Evolutionary conservation across 1,140 invertebrate genomes (phyloP), one percentile per base, ranked within the genome.

Genomic region (Drosophila orosa): DNA sequence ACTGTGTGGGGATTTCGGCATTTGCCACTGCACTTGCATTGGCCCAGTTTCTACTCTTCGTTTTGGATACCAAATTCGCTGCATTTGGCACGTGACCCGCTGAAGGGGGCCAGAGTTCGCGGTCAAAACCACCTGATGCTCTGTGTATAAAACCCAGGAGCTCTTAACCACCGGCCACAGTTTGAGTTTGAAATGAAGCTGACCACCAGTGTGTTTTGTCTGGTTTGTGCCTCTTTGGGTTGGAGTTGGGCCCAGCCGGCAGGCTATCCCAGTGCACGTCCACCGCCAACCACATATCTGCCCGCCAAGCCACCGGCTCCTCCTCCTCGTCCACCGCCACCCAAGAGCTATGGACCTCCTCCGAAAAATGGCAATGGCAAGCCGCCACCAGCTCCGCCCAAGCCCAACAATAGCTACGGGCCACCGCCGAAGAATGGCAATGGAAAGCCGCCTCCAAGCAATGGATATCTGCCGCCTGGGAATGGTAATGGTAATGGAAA

Each of bases 181-280:
- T 83, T 39, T 31, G 17, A 22, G 33, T 22, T 45, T 10, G 58
- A 66, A 57, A 87, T 89, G 84, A 65, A 29, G 27, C 66, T 39
- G 35, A 25, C 47, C 62, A 45, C 44, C 66, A 83, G 71, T 57
- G 27, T 72, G 35, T 12, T 58, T 9, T 8, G 55, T 17, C 22
- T 76, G 15, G 10, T 54, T 25, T 52, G 63, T 44, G 39, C 74
- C 19, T 42, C 35, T 12, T 29, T 73, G 19, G 37, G 65, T 6
- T 24, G 60, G 17, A 62, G 37, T 25, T 47, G 31, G 17, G 48
- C 67, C 22, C 56, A 65, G 33, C 82, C 85, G 7, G 74, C 55
- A 29, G 86, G 85, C 10, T 90, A 90, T 74, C 69, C 81, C 15
- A 78, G 39, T 48, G 72, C 78, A 3, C 83, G 69, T 29, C 90